A percentile compares a stretch with the other conserved stretches of the same genome.
These are phyloP conservation scores for Antennarius maculatus DNA, from an alignment of 2,797 vertebrate genomes.

Conservation along the genomic window DNA sequence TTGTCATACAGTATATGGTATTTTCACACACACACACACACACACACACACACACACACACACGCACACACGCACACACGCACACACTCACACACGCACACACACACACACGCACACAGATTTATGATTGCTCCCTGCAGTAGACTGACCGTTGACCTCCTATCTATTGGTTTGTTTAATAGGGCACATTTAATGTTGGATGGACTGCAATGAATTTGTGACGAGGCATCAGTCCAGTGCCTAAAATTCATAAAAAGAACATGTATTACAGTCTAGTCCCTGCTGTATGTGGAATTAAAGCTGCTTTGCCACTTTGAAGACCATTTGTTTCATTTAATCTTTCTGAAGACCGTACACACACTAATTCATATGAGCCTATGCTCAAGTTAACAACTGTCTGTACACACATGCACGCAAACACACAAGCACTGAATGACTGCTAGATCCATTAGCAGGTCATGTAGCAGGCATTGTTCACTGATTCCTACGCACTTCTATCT, in stretches of 20 bases:
- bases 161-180: slow-evolving; percentile 41
- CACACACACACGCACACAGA: slow-evolving; percentile 27
- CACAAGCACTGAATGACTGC: slow-evolving; percentile 57
- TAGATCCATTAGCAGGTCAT: slow-evolving; percentile 84
- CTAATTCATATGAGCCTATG: slow-evolving; percentile 2
- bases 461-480: slow-evolving; percentile 86
- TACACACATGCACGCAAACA: not conserved
- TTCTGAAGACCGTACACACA: slow-evolving; percentile 3
- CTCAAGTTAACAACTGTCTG: not conserved
- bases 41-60: too few relatives aligned
- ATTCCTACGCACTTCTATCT: slow-evolving; percentile 81
- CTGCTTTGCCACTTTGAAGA: slow-evolving; percentile 55
- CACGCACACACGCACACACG: too few relatives aligned
- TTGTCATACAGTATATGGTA: slow-evolving; percentile 31
- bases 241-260: slow-evolving; percentile 26
- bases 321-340: slow-evolving; percentile 61
- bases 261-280: slow-evolving; percentile 31
- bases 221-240: slow-evolving; percentile 17
- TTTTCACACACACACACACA: too few relatives aligned
- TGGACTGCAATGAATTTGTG: slow-evolving; percentile 30
- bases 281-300: slow-evolving; percentile 51
- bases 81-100: too few relatives aligned
- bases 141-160: slow-evolving; percentile 42
- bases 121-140: slow-evolving; percentile 51
- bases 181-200: slow-evolving; percentile 17